Conservation (phyloP, 1,140 invertebrate genomes). For the Eumeta japonica region DNA sequence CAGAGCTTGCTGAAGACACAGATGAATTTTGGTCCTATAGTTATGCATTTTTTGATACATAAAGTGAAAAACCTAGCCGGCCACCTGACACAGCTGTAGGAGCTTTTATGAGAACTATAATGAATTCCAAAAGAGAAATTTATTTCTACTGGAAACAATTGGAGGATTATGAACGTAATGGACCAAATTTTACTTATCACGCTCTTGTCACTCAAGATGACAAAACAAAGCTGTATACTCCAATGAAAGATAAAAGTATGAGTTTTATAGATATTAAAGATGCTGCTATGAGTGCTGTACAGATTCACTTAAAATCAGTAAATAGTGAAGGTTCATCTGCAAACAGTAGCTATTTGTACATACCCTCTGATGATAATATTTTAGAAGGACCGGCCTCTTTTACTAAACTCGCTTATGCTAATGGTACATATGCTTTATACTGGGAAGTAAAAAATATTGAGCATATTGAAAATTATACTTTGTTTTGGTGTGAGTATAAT, state of each 20-base stretch:
- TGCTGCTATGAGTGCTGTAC: slow-evolving; percentile 30
- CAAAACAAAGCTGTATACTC: slow-evolving; percentile 21
- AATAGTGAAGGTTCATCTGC: slow-evolving; percentile 62
- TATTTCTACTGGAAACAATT: slow-evolving; percentile 72
- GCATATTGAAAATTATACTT: slow-evolving; percentile 64
- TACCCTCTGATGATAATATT: slow-evolving; percentile 61
- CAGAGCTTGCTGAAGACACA: slow-evolving; percentile 49
- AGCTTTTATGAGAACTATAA: slow-evolving; percentile 63
- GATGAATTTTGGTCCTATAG: slow-evolving; percentile 66
- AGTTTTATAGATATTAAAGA: slow-evolving; percentile 33
- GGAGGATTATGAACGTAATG: slow-evolving; percentile 57
- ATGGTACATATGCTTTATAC: slow-evolving; percentile 68
- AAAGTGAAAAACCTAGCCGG: slow-evolving; percentile 58
- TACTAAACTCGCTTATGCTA: slow-evolving; percentile 61
- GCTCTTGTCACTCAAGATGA: slow-evolving; percentile 24
- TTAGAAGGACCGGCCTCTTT: slow-evolving; percentile 65
- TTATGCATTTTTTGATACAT: slow-evolving; percentile 58
- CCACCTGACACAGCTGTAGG: slow-evolving; percentile 65
- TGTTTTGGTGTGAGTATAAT: slow-evolving; percentile 69
- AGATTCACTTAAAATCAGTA: slow-evolving; percentile 48
- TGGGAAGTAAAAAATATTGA: slow-evolving; percentile 61
- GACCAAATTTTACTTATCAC: slow-evolving; percentile 42
- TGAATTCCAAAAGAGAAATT: slow-evolving; percentile 55
- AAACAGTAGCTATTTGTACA: slow-evolving; percentile 58
- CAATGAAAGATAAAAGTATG: slow-evolving; percentile 39